Conservation (phyloP, 2,888 invertebrate species). For the Ochlodes sylvanus region DNA sequence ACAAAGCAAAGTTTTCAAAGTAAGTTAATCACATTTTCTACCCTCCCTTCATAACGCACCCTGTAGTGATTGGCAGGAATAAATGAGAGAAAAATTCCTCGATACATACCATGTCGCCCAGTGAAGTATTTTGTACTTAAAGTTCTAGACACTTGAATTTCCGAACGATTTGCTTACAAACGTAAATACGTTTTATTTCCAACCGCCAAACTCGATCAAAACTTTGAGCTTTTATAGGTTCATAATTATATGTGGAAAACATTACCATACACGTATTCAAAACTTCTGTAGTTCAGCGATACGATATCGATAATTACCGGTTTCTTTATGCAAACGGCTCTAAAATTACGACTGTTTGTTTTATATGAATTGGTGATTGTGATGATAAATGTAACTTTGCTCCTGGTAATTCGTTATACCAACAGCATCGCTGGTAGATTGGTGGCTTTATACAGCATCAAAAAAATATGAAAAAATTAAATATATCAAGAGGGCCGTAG, state of each 20-base stretch:
- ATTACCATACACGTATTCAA: not conserved
- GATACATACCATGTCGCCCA: conserved; percentile 8
- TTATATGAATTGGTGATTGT: no score
- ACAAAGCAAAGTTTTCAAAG: conserved; percentile 30
- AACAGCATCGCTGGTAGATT: no score
- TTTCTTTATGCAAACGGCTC: not conserved
- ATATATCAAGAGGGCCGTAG: no score
- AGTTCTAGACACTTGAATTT: not conserved
- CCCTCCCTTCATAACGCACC: conserved; percentile 12
- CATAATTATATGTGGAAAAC: conserved; percentile 2
- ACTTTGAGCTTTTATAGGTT: conserved; percentile 7
- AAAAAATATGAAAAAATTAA: no score
- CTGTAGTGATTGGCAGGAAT: conserved; percentile 15
- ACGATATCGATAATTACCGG: not conserved
- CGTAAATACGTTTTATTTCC: conserved; percentile 1
- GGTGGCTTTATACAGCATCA: no score
- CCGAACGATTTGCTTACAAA: not conserved
- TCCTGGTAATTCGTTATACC: no score
- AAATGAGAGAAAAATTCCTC: conserved; percentile 2
- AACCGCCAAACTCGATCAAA: conserved; percentile 3
- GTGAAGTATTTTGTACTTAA: conserved; percentile 8
- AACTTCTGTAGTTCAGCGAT: not conserved
- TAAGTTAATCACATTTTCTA: conserved; percentile 27
- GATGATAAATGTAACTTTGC: no score
- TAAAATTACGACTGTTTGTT: not conserved